These are phyloP conservation scores for Papilio glaucus DNA, from an alignment of 1,140 invertebrate species.

Conservation along the genomic window DNA sequence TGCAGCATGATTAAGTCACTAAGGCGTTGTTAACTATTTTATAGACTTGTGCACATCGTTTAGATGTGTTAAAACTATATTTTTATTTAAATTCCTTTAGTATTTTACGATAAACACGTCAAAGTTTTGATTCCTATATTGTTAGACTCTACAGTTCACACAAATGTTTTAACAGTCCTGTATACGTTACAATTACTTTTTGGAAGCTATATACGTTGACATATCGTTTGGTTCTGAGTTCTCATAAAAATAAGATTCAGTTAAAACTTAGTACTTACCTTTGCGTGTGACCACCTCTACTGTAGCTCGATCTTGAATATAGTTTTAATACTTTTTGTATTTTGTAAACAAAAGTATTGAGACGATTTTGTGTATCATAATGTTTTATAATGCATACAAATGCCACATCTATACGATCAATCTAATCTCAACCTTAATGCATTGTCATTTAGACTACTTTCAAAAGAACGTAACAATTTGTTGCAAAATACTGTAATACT, in stretches of 20 bases:
- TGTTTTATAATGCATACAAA: neutral
- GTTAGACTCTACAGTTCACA: neutral
- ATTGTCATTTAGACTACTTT: neutral
- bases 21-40: too few species aligned
- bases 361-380: constrained; percentile 11
- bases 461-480: too few species aligned
- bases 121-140: neutral
- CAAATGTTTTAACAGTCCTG: neutral
- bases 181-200: neutral
- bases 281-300: neutral
- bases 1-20: too few species aligned
- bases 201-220: neutral
- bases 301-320: neutral
- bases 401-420: neutral
- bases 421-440: neutral
- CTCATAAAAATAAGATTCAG: neutral
- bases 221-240: neutral
- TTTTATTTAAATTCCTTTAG: too few species aligned
- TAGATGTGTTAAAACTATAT: too few species aligned
- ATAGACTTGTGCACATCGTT: too few species aligned
- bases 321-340: neutral
- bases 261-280: neutral
- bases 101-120: too few species aligned
- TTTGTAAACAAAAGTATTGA: neutral
- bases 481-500: neutral